phyloP scores from a whole-genome alignment of 2,113 vertebrate species.

The Dipodomys ordii region DNA sequence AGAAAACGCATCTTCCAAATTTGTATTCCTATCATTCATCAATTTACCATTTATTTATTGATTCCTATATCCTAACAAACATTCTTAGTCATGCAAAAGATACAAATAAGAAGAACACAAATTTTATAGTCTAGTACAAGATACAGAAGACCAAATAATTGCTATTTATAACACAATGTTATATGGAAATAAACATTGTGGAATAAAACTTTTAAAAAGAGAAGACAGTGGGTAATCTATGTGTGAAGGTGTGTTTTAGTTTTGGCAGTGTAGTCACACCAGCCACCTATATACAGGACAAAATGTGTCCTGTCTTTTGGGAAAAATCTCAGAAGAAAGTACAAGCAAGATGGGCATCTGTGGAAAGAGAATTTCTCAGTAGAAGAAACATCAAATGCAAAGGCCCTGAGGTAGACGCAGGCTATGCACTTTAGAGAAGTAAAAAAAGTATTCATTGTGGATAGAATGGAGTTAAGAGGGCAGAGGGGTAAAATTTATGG shows the following conservation, averaged over 20 bases:
- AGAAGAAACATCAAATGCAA: conserved; percentile 16
- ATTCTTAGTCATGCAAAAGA: not conserved
- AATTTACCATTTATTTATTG: not conserved
- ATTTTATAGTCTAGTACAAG: not conserved
- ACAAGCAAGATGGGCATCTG: not conserved
- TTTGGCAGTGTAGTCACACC: not conserved
- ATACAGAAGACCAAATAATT: not conserved
- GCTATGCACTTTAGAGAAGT: not conserved
- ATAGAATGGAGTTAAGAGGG: not conserved
- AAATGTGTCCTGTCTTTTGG: not conserved
- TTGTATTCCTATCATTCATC: not conserved
- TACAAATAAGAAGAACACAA: not conserved
- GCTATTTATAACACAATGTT: not conserved
- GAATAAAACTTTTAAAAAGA: not conserved
- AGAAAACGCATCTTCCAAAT: not conserved
- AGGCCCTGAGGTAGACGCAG: not conserved
- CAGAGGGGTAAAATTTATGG: not conserved
- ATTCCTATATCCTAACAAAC: not conserved
- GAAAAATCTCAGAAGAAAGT: not conserved
- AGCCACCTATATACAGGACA: not conserved
- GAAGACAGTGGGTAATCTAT: not conserved
- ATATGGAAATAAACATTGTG: not conserved
- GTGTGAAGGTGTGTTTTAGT: not conserved
- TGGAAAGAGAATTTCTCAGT: not conserved
- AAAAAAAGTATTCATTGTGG: not conserved